Percentiles rank a stretch among this genome's conserved stretches.
These are phyloP conservation scores for Corydoras maculifer DNA, from an alignment of 2,113 vertebrate species.

Conservation along the genomic window DNA sequence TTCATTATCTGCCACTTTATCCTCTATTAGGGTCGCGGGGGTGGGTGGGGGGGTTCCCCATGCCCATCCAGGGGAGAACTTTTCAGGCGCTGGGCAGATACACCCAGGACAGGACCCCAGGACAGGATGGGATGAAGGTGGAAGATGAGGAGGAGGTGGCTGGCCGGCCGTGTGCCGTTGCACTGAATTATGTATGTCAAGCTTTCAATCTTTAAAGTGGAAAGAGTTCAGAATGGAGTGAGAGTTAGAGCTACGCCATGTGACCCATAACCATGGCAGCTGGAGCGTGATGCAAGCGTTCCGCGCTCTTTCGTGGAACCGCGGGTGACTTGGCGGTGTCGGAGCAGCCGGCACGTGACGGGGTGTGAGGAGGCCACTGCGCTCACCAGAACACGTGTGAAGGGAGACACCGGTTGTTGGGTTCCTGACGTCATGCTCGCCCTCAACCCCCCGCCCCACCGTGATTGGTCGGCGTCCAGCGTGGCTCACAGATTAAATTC, in stretches of 20 bases:
- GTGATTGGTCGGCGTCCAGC: not conserved
- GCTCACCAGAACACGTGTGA: slow-evolving; percentile 2
- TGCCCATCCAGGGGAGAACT: too few species aligned
- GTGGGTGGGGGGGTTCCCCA: too few species aligned
- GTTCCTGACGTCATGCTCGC: slow-evolving; percentile 36
- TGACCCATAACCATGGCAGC: slow-evolving; percentile 37
- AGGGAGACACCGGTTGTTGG: not conserved
- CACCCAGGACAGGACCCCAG: too few species aligned
- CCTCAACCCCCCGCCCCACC: not conserved
- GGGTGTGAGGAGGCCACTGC: slow-evolving; percentile 5
- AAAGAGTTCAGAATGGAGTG: not conserved
- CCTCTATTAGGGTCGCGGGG: too few species aligned
- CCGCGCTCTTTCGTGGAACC: slow-evolving; percentile 7
- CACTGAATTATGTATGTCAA: too few species aligned
- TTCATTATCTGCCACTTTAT: too few species aligned
- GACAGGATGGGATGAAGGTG: too few species aligned
- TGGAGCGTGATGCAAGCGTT: slow-evolving; percentile 6
- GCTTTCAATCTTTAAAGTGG: too few species aligned
- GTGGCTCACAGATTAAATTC: not conserved
- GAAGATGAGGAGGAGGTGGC: too few species aligned
- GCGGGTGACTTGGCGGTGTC: slow-evolving; percentile 39
- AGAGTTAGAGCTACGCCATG: slow-evolving; percentile 19
- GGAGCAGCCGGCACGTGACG: slow-evolving; percentile 38
- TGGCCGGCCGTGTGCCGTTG: too few species aligned
- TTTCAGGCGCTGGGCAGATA: too few species aligned